phyloP scores from a whole-genome alignment of 1,140 invertebrate species.

The Drosophila parvula region DNA sequence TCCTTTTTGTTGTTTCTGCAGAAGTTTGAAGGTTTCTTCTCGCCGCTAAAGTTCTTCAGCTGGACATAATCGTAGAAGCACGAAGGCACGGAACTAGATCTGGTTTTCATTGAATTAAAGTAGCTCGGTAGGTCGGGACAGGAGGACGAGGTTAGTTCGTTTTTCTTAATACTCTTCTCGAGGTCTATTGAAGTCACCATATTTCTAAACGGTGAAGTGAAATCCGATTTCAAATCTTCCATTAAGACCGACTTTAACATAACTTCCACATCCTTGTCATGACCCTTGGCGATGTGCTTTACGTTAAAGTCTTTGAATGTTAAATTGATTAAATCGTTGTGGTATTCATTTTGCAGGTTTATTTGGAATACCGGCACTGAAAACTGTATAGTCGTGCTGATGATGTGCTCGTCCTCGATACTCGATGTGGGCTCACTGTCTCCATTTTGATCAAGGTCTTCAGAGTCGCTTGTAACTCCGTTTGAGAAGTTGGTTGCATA shows the following conservation, averaged over 20 bases:
- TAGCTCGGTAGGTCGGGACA: slow-evolving; percentile 89
- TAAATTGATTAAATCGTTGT: slow-evolving; percentile 88
- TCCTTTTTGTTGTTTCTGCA: slow-evolving; percentile 32
- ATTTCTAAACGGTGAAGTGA: slow-evolving; percentile 90
- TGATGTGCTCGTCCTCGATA: slow-evolving; percentile 17
- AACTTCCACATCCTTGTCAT: slow-evolving; percentile 88
- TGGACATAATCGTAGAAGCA: slow-evolving; percentile 86
- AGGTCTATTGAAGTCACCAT: slow-evolving; percentile 90
- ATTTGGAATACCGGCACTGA: slow-evolving; percentile 90
- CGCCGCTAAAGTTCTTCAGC: slow-evolving; percentile 59
- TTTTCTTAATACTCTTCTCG: slow-evolving; percentile 62
- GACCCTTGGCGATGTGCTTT: slow-evolving; percentile 88
- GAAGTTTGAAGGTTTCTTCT: slow-evolving; percentile 35
- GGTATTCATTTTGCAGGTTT: slow-evolving; percentile 88
- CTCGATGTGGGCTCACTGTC: slow-evolving; percentile 31
- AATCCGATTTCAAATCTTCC: slow-evolving; percentile 93
- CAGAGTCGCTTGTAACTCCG: slow-evolving; percentile 30
- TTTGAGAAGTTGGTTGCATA: slow-evolving; percentile 80
- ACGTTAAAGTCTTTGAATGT: slow-evolving; percentile 93
- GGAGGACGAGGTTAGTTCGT: slow-evolving; percentile 89
- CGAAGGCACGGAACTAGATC: slow-evolving; percentile 87
- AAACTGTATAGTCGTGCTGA: slow-evolving; percentile 86
- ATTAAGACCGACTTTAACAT: slow-evolving; percentile 92
- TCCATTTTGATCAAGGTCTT: slow-evolving; percentile 34
- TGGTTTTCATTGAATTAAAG: slow-evolving; percentile 39